phyloP scores from a whole-genome alignment of 1,140 invertebrate species.

The Drosophila lacertosa region DNA sequence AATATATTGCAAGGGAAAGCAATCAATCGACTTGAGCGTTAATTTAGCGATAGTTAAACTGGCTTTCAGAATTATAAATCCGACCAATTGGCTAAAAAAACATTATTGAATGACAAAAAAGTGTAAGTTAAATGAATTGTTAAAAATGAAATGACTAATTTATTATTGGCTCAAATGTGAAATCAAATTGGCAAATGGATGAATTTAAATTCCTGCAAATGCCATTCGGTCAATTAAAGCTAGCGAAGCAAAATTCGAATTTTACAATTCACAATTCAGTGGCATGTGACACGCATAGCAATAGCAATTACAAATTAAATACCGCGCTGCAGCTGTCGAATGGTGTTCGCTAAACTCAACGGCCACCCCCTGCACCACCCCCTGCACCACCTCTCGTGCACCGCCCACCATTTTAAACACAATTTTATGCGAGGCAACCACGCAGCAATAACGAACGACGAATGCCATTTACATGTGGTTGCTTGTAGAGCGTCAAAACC shows the following conservation, averaged over 20 bases:
- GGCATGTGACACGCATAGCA: conserved; percentile 60
- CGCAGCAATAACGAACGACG: conserved; percentile 81
- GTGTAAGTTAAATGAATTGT: too few species aligned
- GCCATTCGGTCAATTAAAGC: conserved; percentile 62
- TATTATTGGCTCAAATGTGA: not conserved
- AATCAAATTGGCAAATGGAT: not conserved
- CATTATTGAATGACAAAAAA: too few species aligned
- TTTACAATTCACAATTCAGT: conserved; percentile 20
- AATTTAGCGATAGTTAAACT: too few species aligned
- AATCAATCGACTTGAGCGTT: too few species aligned
- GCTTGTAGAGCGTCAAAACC: conserved; percentile 82
- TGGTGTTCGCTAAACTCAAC: conserved; percentile 38
- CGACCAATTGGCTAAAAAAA: not conserved
- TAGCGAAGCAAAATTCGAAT: conserved; percentile 7
- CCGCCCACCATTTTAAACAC: conserved; percentile 52
- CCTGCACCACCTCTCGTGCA: not conserved
- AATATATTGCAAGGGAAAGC: too few species aligned
- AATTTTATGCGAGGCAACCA: conserved; percentile 76
- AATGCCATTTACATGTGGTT: conserved; percentile 81
- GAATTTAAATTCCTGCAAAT: conserved; percentile 26
- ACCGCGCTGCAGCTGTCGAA: conserved; percentile 50
- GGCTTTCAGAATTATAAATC: too few species aligned
- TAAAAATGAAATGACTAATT: not conserved
- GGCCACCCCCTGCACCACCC: conserved; percentile 3
- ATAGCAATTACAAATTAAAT: conserved; percentile 81